A percentile compares a stretch with the other conserved stretches of the same genome.
These are phyloP conservation scores for Columba livia DNA, from an alignment of 2,113 vertebrate species.

Conservation along the genomic window DNA sequence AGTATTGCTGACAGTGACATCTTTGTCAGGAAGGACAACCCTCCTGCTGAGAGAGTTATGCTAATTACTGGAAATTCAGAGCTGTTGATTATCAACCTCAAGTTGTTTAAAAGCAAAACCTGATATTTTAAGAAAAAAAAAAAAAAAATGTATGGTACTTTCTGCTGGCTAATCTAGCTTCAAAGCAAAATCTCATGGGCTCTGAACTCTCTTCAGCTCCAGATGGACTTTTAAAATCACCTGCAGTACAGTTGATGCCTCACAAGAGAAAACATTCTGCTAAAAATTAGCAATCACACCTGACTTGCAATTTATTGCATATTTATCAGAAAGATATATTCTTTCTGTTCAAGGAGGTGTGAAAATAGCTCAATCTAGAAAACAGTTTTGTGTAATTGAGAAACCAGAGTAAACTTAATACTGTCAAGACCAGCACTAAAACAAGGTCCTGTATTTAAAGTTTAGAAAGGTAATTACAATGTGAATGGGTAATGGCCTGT, in stretches of 20 bases:
- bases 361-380: neutral
- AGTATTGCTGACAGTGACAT: neutral
- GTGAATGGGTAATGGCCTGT: neutral
- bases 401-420: neutral
- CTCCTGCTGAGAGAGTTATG: neutral
- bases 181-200: neutral
- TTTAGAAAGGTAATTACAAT: neutral
- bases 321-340: neutral
- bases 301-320: neutral
- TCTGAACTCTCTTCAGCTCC: neutral
- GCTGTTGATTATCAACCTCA: neutral
- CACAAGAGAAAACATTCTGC: neutral
- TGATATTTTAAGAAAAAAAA: neutral
- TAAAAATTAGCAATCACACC: neutral
- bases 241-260: neutral
- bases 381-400: neutral
- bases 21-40: neutral
- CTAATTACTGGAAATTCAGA: constrained; percentile 10
- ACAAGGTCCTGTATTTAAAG: neutral
- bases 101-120: neutral
- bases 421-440: neutral
- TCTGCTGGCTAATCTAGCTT: neutral
- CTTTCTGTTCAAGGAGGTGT: neutral
- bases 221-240: neutral
- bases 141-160: neutral